Evolutionary conservation across 2,888 invertebrate genomes (phyloP).

Genomic region (Labia minor): DNA sequence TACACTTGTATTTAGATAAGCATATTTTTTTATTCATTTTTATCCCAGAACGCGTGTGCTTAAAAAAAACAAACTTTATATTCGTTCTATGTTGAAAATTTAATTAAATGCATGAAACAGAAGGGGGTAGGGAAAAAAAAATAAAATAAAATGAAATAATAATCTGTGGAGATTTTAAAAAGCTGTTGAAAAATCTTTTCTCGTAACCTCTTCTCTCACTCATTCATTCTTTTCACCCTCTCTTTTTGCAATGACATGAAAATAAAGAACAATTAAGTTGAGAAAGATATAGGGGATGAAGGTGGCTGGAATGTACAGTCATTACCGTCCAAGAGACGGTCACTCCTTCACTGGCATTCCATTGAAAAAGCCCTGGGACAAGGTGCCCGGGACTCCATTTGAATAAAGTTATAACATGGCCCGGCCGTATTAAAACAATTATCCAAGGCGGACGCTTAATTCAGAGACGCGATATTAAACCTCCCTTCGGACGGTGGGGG

Average conservation of each 20-base stretch:
- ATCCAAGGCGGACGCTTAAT: constrained; percentile 13
- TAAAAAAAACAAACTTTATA: neutral
- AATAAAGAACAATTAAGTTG: constrained; percentile 5
- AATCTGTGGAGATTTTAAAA: constrained; percentile 8
- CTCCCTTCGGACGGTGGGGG: neutral
- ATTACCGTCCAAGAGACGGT: neutral
- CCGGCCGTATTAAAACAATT: neutral
- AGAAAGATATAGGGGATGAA: neutral
- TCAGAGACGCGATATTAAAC: constrained; percentile 7
- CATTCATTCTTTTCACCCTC: too few relatives aligned
- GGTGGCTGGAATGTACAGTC: neutral
- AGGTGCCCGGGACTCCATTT: constrained; percentile 2
- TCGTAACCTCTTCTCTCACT: too few relatives aligned
- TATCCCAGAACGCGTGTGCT: neutral
- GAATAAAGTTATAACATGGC: constrained; percentile 13
- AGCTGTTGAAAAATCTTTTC: constrained; percentile 1
- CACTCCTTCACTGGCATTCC: neutral
- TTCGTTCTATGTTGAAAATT: neutral
- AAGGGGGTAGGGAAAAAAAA: neutral
- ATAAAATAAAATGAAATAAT: neutral
- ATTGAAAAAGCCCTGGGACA: neutral
- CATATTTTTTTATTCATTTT: constrained; percentile 4
- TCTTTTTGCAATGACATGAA: neutral
- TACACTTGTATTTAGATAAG: neutral
- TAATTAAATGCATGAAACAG: neutral